Conservation (phyloP, 1,140 invertebrate species). For the Vollenhovia emeryi region DNA sequence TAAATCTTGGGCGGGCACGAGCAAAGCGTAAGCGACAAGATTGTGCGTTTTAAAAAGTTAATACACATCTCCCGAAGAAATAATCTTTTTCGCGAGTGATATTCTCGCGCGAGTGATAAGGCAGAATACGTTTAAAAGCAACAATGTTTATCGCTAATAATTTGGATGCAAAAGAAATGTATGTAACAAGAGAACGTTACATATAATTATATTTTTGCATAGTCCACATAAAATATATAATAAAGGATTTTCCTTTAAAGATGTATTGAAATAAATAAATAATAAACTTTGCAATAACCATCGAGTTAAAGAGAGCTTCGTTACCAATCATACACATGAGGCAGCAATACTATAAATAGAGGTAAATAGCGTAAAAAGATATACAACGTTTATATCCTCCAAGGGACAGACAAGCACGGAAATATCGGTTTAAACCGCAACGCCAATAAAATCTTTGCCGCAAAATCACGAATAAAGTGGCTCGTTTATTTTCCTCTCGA, state of each 20-base stretch:
- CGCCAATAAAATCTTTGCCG: slow-evolving; percentile 67
- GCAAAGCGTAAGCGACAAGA: background rate
- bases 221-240: background rate
- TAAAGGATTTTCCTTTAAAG: no score
- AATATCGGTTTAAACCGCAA: slow-evolving; percentile 39
- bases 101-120: background rate
- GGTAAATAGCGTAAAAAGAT: slow-evolving; percentile 29
- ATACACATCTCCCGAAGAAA: background rate
- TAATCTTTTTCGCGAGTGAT: background rate
- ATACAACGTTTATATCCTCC: background rate
- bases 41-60: slow-evolving; percentile 24
- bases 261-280: background rate
- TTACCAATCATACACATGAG: no score
- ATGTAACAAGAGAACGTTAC: background rate
- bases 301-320: background rate
- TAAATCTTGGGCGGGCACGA: background rate
- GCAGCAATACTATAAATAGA: background rate
- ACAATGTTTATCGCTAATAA: background rate
- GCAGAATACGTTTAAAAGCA: background rate
- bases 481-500: slow-evolving; percentile 72
- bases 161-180: background rate
- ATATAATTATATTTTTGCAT: background rate
- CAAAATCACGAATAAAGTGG: slow-evolving; percentile 70
- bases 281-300: background rate
- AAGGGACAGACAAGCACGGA: background rate